Evolutionary conservation across 2,888 invertebrate species (phyloP).

Genomic region (Spisula subtruncata): DNA sequence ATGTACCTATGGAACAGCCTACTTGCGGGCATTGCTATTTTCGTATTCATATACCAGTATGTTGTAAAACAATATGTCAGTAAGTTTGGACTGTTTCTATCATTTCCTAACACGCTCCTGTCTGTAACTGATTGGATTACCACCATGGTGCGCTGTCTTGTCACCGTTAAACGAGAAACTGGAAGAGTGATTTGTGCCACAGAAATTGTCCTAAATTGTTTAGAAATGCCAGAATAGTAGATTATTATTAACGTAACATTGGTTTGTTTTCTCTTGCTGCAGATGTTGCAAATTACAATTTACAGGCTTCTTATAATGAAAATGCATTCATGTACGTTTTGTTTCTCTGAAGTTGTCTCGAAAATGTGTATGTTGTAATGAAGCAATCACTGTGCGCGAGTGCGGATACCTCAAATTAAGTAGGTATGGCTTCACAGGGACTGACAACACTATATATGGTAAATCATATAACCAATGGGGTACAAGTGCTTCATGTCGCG

Average conservation of each 20-base stretch:
- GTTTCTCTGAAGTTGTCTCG: not conserved
- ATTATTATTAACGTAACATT: not conserved
- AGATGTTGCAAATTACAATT: not conserved
- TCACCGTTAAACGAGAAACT: not conserved
- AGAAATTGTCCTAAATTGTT: not conserved
- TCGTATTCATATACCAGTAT: slow-evolving; percentile 10
- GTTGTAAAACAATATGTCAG: not conserved
- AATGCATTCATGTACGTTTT: not conserved
- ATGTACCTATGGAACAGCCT: not conserved
- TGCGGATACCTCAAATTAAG: too few relatives aligned
- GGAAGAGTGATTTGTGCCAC: not conserved
- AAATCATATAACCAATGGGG: too few relatives aligned
- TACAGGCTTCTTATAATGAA: not conserved
- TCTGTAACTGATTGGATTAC: not conserved
- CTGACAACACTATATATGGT: too few relatives aligned
- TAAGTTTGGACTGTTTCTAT: too few relatives aligned
- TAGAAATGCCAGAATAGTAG: not conserved
- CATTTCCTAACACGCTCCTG: not conserved
- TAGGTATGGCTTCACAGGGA: too few relatives aligned
- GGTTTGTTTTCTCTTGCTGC: not conserved
- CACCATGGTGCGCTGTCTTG: not conserved
- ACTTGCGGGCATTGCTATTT: not conserved
- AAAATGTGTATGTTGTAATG: not conserved
- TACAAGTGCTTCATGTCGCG: too few relatives aligned
- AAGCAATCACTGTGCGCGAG: too few relatives aligned